These are phyloP conservation scores for Coturnix japonica DNA, from an alignment of 2,113 vertebrate species.

Conservation along the genomic window DNA sequence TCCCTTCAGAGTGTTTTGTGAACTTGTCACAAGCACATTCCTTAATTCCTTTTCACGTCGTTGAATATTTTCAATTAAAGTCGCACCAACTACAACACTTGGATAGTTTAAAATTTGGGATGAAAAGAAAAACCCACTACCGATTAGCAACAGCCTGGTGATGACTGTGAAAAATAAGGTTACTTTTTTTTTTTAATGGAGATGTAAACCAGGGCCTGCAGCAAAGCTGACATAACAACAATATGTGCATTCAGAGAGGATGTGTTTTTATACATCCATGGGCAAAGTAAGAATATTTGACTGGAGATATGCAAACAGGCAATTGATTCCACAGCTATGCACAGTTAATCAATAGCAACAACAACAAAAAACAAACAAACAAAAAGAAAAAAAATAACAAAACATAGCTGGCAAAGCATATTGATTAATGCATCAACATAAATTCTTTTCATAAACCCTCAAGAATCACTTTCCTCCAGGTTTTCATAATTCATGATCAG, in stretches of 20 bases:
- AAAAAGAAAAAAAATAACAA: fast-evolving
- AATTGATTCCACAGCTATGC: neutral
- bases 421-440: neutral
- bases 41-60: neutral
- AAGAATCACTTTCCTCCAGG: neutral
- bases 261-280: neutral
- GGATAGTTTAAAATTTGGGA: neutral
- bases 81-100: neutral
- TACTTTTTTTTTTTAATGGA: neutral
- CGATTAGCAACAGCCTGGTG: neutral
- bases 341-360: neutral
- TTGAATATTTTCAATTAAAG: neutral
- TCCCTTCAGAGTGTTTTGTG: neutral
- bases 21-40: neutral
- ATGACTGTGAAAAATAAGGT: neutral
- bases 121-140: neutral
- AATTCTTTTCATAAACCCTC: neutral
- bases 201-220: neutral
- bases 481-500: neutral
- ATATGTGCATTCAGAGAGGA: neutral
- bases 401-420: neutral
- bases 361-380: neutral
- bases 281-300: neutral
- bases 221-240: neutral
- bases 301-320: fast-evolving